A percentile compares a stretch with the other conserved stretches of the same genome.
These are phyloP conservation scores for Ancistrus triradiatus DNA, from an alignment of 2,113 vertebrate genomes.

Conservation along the genomic window DNA sequence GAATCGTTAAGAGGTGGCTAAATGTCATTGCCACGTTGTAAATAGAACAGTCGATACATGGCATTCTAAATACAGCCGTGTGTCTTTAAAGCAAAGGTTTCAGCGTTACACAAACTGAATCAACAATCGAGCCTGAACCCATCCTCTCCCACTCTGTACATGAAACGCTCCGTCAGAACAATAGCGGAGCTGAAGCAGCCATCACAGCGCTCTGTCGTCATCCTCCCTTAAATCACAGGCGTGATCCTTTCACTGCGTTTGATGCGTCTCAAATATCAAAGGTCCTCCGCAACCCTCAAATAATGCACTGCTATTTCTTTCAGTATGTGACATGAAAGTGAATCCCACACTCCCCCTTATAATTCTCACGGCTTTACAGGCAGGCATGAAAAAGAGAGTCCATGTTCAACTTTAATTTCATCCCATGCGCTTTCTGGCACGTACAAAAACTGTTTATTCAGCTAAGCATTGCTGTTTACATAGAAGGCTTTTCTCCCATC, in stretches of 20 bases:
- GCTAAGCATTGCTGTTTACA: conserved; percentile 33
- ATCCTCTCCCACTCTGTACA: conserved; percentile 5
- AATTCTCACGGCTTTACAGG: conserved; percentile 46
- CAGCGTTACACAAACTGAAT: conserved; percentile 14
- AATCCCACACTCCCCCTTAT: conserved; percentile 54
- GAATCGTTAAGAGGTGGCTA: not conserved
- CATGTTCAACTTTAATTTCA: conserved; percentile 44
- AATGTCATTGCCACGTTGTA: not conserved
- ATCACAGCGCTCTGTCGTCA: conserved; percentile 48
- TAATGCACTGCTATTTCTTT: conserved; percentile 60
- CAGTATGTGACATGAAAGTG: conserved; percentile 62
- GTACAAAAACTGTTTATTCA: conserved; percentile 39
- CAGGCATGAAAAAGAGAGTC: conserved; percentile 53
- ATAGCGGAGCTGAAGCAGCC: conserved; percentile 41
- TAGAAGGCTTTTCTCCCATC: conserved; percentile 30
- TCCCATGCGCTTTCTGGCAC: conserved; percentile 24
- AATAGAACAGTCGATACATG: not conserved
- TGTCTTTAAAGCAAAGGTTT: conserved; percentile 22
- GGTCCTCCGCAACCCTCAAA: conserved; percentile 50
- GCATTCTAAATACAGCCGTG: conserved; percentile 23
- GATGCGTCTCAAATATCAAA: conserved; percentile 69
- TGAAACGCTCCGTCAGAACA: conserved; percentile 43
- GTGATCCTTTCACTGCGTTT: conserved; percentile 56
- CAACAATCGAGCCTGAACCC: conserved; percentile 10
- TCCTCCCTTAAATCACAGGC: conserved; percentile 57